A percentile compares a stretch with the other conserved stretches of the same genome.
Conservation (phyloP, 1,140 invertebrate species). For the Charaxes varanes region DNA sequence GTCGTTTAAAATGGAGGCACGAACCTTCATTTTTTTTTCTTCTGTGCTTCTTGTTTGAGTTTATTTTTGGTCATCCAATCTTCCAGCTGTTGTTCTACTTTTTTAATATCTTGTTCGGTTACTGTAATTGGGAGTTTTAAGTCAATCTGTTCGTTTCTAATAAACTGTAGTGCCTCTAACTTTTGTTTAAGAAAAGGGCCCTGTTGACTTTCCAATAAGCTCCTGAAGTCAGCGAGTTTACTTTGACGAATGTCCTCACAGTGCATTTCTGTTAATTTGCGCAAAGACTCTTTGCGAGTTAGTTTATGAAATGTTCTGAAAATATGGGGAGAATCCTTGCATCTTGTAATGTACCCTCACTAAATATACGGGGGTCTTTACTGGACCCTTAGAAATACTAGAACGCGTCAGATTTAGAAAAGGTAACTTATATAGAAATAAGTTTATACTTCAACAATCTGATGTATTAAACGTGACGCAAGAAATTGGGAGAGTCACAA, state of each 20-base stretch:
- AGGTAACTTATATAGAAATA: too few species aligned
- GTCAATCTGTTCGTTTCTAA: conserved; percentile 81
- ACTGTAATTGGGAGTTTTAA: conserved; percentile 79
- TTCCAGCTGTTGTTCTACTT: conserved; percentile 73
- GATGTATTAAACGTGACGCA: too few species aligned
- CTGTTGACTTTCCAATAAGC: conserved; percentile 78
- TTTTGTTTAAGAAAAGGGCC: conserved; percentile 79
- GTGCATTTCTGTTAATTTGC: conserved; percentile 78
- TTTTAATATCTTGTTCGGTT: conserved; percentile 78
- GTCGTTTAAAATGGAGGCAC: too few species aligned
- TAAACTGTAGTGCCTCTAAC: conserved; percentile 78
- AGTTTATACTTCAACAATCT: too few species aligned
- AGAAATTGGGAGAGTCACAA: too few species aligned
- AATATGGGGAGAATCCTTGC: too few species aligned
- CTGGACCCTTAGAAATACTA: too few species aligned
- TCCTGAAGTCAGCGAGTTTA: conserved; percentile 79
- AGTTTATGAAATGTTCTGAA: conserved; percentile 70
- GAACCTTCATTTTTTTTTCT: conserved; percentile 55
- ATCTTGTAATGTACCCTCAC: too few species aligned
- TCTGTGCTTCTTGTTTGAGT: conserved; percentile 50
- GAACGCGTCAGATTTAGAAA: too few species aligned
- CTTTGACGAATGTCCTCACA: conserved; percentile 79
- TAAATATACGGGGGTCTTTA: too few species aligned
- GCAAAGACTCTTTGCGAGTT: conserved; percentile 79
- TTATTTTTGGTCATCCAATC: conserved; percentile 55